Evolutionary conservation across 2,797 vertebrate genomes (phyloP).

Genomic region (Dermochelys coriacea): DNA sequence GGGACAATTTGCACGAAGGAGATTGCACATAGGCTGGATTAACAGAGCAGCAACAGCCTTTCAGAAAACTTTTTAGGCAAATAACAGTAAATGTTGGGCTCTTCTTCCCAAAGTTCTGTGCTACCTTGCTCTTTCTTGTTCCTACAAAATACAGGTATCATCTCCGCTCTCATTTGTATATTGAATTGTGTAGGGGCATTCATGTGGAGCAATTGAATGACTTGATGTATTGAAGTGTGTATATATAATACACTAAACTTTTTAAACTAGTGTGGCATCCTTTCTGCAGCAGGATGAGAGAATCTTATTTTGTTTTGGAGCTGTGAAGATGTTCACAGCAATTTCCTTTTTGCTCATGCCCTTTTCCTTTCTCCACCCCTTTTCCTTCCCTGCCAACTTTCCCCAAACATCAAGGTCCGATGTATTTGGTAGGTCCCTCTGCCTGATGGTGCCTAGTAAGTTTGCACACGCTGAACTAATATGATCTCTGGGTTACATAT

Average conservation of each 20-base stretch:
- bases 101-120: not conserved
- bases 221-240: not conserved
- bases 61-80: conserved; percentile 14
- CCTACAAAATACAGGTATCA: no score
- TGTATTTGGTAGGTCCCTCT: no score
- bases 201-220: not conserved
- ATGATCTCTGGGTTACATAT: not conserved
- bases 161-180: no score
- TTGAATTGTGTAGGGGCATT: not conserved
- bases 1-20: not conserved
- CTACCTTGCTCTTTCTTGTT: no score
- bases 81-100: not conserved
- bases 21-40: not conserved
- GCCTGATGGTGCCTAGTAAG: not conserved
- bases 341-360: no score
- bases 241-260: not conserved
- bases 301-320: no score
- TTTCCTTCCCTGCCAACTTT: no score
- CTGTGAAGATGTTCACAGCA: no score
- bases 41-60: not conserved
- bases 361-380: no score
- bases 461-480: not conserved
- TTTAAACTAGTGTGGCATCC: not conserved
- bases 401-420: no score
- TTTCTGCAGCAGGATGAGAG: not conserved